Evolutionary conservation across 2,113 vertebrate species (phyloP).

Genomic region (Oncorhynchus gorbuscha): DNA sequence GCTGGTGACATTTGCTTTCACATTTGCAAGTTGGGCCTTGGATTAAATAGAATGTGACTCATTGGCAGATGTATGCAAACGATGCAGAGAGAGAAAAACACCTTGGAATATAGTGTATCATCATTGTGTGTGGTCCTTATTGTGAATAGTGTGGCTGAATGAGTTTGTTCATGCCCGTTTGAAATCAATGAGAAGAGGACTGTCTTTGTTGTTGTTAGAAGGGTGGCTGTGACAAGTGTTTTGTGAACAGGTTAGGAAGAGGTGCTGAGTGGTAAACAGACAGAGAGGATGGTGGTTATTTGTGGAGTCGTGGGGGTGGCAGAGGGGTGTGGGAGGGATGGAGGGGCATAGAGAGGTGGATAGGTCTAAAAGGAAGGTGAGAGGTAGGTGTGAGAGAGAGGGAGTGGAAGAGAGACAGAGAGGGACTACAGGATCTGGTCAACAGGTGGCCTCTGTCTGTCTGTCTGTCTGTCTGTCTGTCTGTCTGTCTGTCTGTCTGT

Average conservation of each 20-base stretch:
- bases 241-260: neutral
- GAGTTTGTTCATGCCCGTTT: neutral
- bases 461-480: neutral
- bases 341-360: neutral
- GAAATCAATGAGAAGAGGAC: neutral
- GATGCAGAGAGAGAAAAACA: neutral
- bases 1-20: constrained; percentile 49
- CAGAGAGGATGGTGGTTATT: too few relatives aligned
- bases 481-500: neutral
- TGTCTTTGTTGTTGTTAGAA: neutral
- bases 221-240: neutral
- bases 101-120: constrained; percentile 21
- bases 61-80: neutral
- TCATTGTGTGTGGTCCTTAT: constrained; percentile 3
- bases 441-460: constrained; percentile 20
- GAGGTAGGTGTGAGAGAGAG: too few relatives aligned
- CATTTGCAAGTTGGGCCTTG: constrained; percentile 59
- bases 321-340: too few relatives aligned
- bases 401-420: too few relatives aligned
- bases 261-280: neutral
- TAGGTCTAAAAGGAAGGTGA: neutral
- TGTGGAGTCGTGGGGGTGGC: too few relatives aligned
- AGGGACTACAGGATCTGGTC: neutral
- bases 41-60: constrained; percentile 40
- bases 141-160: neutral